Evolutionary conservation across 37 sponge, comb jelly and placozoan species (phyloP), one percentile per base, ranked within the genome.

Genomic region (Aphrocallistes beatrix): DNA sequence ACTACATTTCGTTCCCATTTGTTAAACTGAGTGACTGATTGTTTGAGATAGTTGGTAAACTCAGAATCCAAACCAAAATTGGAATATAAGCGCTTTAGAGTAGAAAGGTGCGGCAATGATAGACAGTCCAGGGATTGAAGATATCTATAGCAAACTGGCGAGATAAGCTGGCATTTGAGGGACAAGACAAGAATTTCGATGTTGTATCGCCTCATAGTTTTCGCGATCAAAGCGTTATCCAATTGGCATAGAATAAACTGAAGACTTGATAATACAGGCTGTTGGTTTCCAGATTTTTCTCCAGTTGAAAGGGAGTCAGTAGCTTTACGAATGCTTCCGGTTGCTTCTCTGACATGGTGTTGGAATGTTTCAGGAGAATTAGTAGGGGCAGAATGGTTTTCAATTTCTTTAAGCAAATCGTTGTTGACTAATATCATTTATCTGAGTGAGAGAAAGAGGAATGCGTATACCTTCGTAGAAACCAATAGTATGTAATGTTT

Each of bases 251-350:
- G 75, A 25, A 60, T 60, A 30, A 60, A 60, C 34, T 28, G 25
- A 60, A 60, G 75, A 60, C 75, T 3, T 32, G n/a, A 32, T 32
- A 60, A 60, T 60, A 60, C 75, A 60, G 17, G 75, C 75, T 60
- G n/a, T n/a, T n/a, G 75, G 75, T 60, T 30, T 6, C 75, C 75
- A 13, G 75, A 60, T 8, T 60, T 30, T 60, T 60, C 3, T 60
- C 75, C 21, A 60, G n/a, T 60, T 60, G 34, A 60, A 60, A 30
- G 75, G 75, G 75, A 60, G 75, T 60, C 75, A 60, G n/a, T 60
- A 6, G 75, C 75, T 60, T n/a, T 60, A 60, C n/a, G 25, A 60
- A 60, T 28, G 34, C 75, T 28, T 60, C 3, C 8, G 34, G 75
- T 60, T 19, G 75, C 8, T 60, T 60, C 75, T 60, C 75, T 60